Evolutionary conservation across 2,113 vertebrate genomes (phyloP).

Genomic region (Catharus bicknelli): DNA sequence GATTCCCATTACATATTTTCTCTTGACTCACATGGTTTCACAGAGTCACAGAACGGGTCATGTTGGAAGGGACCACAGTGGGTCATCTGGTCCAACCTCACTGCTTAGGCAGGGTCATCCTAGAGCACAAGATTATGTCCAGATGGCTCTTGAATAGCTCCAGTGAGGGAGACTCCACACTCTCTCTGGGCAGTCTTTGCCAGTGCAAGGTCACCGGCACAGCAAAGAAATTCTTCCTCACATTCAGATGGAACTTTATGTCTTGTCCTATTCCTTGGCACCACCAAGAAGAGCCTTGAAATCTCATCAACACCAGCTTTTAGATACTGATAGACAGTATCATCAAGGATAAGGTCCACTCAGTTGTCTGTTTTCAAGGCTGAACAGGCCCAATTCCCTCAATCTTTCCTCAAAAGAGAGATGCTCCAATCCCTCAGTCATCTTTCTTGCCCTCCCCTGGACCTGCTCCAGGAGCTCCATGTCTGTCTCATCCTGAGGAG

Average conservation of each 20-base stretch:
- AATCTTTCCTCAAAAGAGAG: background rate
- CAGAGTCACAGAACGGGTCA: background rate
- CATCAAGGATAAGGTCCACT: no score
- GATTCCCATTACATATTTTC: background rate
- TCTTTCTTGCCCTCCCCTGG: background rate
- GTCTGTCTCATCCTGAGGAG: background rate
- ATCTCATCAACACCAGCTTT: background rate
- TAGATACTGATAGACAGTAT: background rate
- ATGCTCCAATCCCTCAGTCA: background rate
- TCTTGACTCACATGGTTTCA: background rate
- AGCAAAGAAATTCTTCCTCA: background rate
- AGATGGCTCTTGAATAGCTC: background rate
- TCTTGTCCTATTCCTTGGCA: background rate
- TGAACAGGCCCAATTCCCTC: background rate
- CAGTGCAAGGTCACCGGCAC: background rate
- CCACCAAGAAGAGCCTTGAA: background rate
- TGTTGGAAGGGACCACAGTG: background rate
- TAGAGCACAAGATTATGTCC: background rate
- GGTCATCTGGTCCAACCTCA: background rate
- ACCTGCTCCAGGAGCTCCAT: background rate
- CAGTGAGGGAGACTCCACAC: no score
- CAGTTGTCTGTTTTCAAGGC: background rate
- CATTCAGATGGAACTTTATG: background rate
- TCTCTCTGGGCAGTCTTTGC: background rate
- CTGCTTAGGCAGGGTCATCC: background rate